Base-by-base conservation (phyloP, 1,140 invertebrate species). In the Brachionus sp. region DNA sequence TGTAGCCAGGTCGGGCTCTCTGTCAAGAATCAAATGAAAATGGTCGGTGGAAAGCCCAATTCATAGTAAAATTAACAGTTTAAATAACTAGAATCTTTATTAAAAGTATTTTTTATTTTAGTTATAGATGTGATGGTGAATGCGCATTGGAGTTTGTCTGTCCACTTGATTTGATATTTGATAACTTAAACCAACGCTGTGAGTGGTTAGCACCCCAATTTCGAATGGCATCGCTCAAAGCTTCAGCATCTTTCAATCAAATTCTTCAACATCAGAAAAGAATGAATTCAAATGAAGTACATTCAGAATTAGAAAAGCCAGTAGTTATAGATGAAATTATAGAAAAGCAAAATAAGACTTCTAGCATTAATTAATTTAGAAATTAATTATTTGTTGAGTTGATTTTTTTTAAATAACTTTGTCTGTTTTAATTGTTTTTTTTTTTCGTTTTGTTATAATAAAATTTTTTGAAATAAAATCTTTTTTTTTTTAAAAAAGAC, bases 51-150 rank as follows among this genome's bases (percentile, higher is more conserved):
- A 16, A 66, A 57, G n/a, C 37, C 80, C 13, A 39, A 66, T 42
- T 82, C 57, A 39, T 82, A 35, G 80, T 82, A 68, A 25, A 23
- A 33, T 50, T 29, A 50, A 25, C 5, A 77, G 5, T n/a, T 78
- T 12, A 16, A 78, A 62, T 7, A 33, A 33, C 29, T 42, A 13
- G 3, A 39, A 12, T 62, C 2, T 13, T 39, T 46, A 5, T 39
- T 42, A n/a, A 39, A 82, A 25, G 5, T 39, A 10, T 39, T 10
- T 80, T 62, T 73, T 35, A 46, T 42, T 70, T 53, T 25, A 83
- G 82, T 42, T 83, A 68, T 64, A 83, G 73, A 77, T 83, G 82
- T 57, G 82, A 83, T 70, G 66, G 82, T 39, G 44, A 83, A 35
- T 83, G 82, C 73, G 82, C 82, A 44, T 3, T 75, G 9, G 64